These are phyloP conservation scores for Hepsetus odoe DNA, from an alignment of 2,113 vertebrate species.

Conservation along the genomic window DNA sequence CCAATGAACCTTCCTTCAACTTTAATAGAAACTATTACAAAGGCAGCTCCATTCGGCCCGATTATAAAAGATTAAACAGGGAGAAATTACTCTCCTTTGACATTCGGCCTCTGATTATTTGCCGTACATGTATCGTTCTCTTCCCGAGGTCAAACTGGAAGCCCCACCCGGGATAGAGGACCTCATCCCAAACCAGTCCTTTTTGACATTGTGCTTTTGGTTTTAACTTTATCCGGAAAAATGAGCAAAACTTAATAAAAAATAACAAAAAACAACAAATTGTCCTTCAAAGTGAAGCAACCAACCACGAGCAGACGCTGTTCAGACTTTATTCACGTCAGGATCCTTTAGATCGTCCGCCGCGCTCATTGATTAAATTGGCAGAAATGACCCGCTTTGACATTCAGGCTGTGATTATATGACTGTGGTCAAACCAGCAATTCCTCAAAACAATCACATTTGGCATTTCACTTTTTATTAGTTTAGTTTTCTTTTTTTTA, in stretches of 20 bases:
- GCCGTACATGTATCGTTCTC: conserved; percentile 21
- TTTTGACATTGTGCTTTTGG: not conserved
- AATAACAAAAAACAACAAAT: not conserved
- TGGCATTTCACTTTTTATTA: too few species aligned
- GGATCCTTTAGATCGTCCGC: too few species aligned
- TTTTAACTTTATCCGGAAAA: too few species aligned
- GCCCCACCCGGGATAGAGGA: too few species aligned
- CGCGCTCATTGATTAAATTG: too few species aligned
- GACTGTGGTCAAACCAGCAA: too few species aligned
- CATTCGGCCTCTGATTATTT: conserved; percentile 27
- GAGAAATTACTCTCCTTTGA: conserved; percentile 32
- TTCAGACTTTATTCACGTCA: too few species aligned
- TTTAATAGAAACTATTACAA: conserved; percentile 59
- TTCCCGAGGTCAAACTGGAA: not conserved
- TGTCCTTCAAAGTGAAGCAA: not conserved
- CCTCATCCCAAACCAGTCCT: not conserved
- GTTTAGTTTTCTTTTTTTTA: too few species aligned
- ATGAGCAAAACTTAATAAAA: too few species aligned
- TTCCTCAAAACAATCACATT: too few species aligned
- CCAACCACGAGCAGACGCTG: not conserved
- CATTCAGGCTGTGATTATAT: too few species aligned
- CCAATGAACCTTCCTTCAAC: conserved; percentile 38
- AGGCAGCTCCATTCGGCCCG: conserved; percentile 46
- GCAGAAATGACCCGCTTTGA: too few species aligned
- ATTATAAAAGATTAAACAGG: conserved; percentile 59